Percentiles rank a stretch among this genome's conserved stretches.
These are phyloP conservation scores for Alcedo atthis DNA, from an alignment of 2,797 vertebrate species.

Conservation along the genomic window DNA sequence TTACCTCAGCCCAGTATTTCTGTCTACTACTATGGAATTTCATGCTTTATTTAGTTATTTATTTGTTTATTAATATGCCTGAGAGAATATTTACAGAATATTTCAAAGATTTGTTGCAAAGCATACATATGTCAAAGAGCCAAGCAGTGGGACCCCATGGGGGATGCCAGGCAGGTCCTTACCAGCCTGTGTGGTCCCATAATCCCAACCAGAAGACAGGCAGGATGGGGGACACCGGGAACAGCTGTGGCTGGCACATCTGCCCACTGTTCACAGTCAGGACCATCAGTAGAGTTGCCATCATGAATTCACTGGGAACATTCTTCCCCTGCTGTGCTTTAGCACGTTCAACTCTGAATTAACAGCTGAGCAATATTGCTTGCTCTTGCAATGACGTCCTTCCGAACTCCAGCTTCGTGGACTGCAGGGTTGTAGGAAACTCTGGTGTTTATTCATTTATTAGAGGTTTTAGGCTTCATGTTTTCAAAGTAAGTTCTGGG, in stretches of 20 bases:
- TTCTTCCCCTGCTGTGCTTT: neutral
- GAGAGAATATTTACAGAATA: neutral
- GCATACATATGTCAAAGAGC: neutral
- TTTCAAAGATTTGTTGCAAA: neutral
- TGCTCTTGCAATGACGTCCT: neutral
- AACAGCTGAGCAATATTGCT: neutral
- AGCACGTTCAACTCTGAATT: neutral
- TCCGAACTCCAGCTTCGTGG: neutral
- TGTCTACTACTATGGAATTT: neutral
- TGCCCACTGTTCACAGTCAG: neutral
- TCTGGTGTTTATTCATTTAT: neutral
- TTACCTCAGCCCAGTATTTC: neutral
- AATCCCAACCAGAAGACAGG: neutral
- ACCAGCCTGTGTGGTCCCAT: neutral
- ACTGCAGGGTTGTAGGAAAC: neutral
- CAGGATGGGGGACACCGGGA: accelerated
- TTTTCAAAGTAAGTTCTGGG: neutral
- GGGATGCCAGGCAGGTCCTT: neutral
- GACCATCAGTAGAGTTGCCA: accelerated
- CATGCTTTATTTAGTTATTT: neutral
- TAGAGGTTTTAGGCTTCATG: neutral
- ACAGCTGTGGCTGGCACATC: neutral
- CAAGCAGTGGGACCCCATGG: accelerated
- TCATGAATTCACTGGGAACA: neutral
- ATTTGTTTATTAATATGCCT: neutral